Percentiles rank a stretch among this genome's conserved stretches.
Evolutionary conservation across 2,888 invertebrate genomes (phyloP).

Genomic region (Gastrophysa polygoni): DNA sequence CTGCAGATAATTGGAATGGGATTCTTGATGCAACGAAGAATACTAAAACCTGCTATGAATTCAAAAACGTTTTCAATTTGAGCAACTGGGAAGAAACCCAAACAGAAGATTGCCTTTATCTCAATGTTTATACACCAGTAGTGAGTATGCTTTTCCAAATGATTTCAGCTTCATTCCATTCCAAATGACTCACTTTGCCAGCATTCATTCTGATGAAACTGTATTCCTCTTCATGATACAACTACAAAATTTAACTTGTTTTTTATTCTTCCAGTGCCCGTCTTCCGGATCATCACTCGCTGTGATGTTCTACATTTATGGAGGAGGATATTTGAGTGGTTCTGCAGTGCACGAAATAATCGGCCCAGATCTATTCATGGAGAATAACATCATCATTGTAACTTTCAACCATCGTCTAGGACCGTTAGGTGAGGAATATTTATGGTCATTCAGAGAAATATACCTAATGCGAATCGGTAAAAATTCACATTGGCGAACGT

Average conservation of each 20-base stretch:
- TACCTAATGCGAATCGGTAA: no score
- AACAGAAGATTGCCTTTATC: constrained; percentile 37
- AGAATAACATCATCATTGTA: not conserved
- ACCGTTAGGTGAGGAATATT: constrained; percentile 8
- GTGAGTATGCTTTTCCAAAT: no score
- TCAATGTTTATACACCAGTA: constrained; percentile 38
- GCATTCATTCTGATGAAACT: no score
- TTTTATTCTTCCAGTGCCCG: not conserved
- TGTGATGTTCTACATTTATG: constrained; percentile 6
- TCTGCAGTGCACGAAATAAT: not conserved
- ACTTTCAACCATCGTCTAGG: constrained; percentile 5
- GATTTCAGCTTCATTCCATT: no score
- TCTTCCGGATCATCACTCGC: not conserved
- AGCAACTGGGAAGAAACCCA: constrained; percentile 11
- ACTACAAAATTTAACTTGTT: no score
- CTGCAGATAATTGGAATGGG: constrained; percentile 20
- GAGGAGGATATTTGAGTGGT: constrained; percentile 3
- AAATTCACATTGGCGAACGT: no score
- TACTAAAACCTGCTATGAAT: constrained; percentile 19
- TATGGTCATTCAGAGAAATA: no score
- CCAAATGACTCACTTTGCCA: no score
- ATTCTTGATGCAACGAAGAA: constrained; percentile 18
- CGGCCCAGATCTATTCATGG: not conserved
- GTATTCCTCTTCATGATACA: no score
- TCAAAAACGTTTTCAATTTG: constrained; percentile 6